Evolutionary conservation across 1,140 invertebrate species (phyloP).

Genomic region (Apolygus lucorum): DNA sequence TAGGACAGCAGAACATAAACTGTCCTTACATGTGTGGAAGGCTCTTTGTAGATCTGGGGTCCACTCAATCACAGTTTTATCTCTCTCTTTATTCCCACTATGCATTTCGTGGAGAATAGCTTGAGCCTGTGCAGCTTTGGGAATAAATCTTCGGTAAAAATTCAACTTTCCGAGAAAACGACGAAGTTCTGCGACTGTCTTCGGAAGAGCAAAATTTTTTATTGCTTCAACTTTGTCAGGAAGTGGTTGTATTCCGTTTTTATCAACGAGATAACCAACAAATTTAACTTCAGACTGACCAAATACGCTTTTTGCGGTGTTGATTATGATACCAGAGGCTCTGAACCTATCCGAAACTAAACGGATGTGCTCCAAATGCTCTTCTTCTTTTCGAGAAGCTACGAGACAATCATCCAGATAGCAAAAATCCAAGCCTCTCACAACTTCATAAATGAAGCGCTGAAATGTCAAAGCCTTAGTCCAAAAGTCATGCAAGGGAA

Average conservation of each 20-base stretch:
- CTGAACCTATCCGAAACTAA: no score
- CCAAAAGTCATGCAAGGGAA: no score
- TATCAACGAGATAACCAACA: slow-evolving; percentile 35
- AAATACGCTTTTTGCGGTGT: slow-evolving; percentile 28
- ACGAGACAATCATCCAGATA: no score
- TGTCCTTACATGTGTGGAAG: slow-evolving; percentile 40
- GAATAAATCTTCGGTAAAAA: slow-evolving; percentile 37
- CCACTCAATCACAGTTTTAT: slow-evolving; percentile 24
- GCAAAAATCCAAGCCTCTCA: no score
- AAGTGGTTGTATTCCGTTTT: slow-evolving; percentile 13
- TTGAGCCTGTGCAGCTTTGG: slow-evolving; percentile 33
- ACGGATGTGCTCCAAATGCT: no score
- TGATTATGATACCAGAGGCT: no score
- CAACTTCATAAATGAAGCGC: no score
- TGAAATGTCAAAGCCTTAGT: no score
- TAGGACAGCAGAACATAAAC: slow-evolving; percentile 31
- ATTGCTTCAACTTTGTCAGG: slow-evolving; percentile 19
- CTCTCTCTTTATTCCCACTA: slow-evolving; percentile 33
- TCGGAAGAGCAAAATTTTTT: slow-evolving; percentile 9
- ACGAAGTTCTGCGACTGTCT: slow-evolving; percentile 26
- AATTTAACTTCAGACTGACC: slow-evolving; percentile 25
- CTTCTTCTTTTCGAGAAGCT: no score
- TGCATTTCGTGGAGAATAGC: slow-evolving; percentile 30
- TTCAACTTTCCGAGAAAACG: slow-evolving; percentile 41
- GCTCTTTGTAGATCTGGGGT: slow-evolving; percentile 31